Evolutionary conservation across 1,140 invertebrate species (phyloP).

Genomic region (Oscheius sp.): DNA sequence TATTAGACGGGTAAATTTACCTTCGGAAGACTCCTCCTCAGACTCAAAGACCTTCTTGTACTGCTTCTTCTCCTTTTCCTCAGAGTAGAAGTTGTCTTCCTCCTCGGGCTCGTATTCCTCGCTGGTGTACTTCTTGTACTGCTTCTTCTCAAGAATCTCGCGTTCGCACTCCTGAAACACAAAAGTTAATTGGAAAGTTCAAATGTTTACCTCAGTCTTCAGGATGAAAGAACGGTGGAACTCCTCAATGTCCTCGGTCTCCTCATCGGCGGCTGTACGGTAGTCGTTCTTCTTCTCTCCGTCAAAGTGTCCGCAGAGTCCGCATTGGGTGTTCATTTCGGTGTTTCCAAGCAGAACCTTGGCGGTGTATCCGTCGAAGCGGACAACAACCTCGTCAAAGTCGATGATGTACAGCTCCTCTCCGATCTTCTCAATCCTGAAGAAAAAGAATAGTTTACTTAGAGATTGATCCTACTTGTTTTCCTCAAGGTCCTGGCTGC

Average conservation of each 20-base stretch:
- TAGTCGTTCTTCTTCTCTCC: slow-evolving; percentile 34
- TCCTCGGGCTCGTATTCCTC: slow-evolving; percentile 31
- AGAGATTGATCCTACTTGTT: slow-evolving; percentile 4
- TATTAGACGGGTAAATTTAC: not conserved
- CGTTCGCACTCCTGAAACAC: slow-evolving; percentile 20
- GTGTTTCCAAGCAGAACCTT: slow-evolving; percentile 32
- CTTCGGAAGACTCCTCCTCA: too few species aligned
- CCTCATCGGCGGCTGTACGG: slow-evolving; percentile 22
- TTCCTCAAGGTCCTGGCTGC: not conserved
- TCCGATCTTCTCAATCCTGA: slow-evolving; percentile 31
- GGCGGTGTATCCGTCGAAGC: slow-evolving; percentile 43
- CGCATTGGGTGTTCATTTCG: slow-evolving; percentile 28
- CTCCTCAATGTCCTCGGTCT: slow-evolving; percentile 32
- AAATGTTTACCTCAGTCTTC: slow-evolving; percentile 2
- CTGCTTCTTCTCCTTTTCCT: slow-evolving; percentile 9
- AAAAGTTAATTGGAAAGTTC: too few species aligned
- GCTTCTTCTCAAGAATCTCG: slow-evolving; percentile 12
- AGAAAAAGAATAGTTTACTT: not conserved
- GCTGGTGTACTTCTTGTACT: slow-evolving; percentile 4
- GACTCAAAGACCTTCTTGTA: slow-evolving; percentile 20
- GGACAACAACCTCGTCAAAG: slow-evolving; percentile 25
- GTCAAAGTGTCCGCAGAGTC: slow-evolving; percentile 40
- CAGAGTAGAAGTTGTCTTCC: not conserved
- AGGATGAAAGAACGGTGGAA: slow-evolving; percentile 33
- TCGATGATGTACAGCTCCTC: slow-evolving; percentile 31